Base-by-base conservation (phyloP, 2,113 vertebrate species). In the Trinectes maculatus region DNA sequence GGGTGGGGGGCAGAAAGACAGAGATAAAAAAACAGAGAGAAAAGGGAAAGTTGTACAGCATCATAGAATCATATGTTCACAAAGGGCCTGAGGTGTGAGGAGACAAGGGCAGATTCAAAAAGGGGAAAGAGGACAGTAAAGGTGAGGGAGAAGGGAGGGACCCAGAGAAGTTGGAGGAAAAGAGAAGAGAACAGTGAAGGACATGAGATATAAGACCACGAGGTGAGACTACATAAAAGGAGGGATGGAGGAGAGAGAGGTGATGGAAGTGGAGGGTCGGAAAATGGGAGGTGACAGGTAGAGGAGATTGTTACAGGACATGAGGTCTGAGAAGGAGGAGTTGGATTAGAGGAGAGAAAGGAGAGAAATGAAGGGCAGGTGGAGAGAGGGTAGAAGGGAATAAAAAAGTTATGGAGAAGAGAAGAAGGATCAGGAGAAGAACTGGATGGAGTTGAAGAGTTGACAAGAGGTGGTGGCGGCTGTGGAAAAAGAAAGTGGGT, bases 141-240 rank as follows among this genome's bases (percentile, higher is more conserved):
- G 12, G 1, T 29, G 36, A 44, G 39, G 36, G 26, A 29, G 15
- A 33, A 12, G 5, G 5, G 5, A 25, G 21, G 12, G 53, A 34
- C 29, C 8, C 16, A 1, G 21, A 8, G 18, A 1, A 44, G 33
- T 28, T 28, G 31, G 39, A 39, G 22, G 62, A 53, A 39, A n/a
- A n/a, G 1, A n/a, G 6, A 11, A 11, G 33, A 6, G 33, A 83
- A 85, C 43, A 80, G 79, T 87, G 56, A 91, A 80, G 91, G 91
- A 92, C 89, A 59, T 28, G 48, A 43, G 13, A 55, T 28, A 51
- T 39, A 19, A 48, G 33, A 26, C 51, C 13, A 74, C 6, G 36
- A 44, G 33, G 49, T 66, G 31, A 31, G 43, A 58, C n/a, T 0
- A 25, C 8, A 64, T 33, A 34, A 58, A 47, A 69, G 19, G 66